Base-by-base conservation (phyloP, 2,113 vertebrate genomes). In the Tyrannus savana region DNA sequence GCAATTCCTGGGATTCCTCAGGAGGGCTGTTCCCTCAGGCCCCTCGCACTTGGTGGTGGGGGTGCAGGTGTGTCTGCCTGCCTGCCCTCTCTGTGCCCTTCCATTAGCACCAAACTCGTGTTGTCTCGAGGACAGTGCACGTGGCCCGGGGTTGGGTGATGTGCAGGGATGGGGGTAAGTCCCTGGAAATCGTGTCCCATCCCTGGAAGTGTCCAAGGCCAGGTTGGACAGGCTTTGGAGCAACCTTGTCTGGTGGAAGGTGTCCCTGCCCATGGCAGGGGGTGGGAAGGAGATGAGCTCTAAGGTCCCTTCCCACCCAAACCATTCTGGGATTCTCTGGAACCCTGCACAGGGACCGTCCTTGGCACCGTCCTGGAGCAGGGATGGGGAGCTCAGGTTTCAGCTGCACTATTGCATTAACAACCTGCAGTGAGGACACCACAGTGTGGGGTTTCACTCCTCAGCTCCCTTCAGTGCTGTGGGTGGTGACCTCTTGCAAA, bases 381-480 rank as follows among this genome's bases (percentile, higher is more conserved):
- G 69, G 64, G 59, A 13, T 2, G 3, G 23, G 64, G 19, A 78
- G 88, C 37, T 92, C 63, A 11, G 74, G 74, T 92, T 89, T 75
- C 82, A 16, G 46, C 85, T 33, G 55, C 37, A 13, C 63, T 15
- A 0, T 27, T 24, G 53, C 58, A 4, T 7, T n/a, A 16, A 3
- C 69, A 14, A 42, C 72, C 75, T 3, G 64, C 30, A 50, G 80
- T 67, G 30, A 87, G 92, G 68, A 11, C 73, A 7, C 19, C 1
- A 1, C 7, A 4, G 28, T 3, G 1, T 39, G 84, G 58, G 24
- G 3, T 49, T 39, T 47, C 27, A 2, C n/a, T 28, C 0, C 0
- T 23, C 76, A 27, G 46, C 86, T 90, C 47, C 83, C 25, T 47
- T 13, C 44, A 0, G 0, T 19, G 76, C 80, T n/a, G 22, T 12